phyloP scores from a whole-genome alignment of 2,797 vertebrate species.

The Valencia hispanica region DNA sequence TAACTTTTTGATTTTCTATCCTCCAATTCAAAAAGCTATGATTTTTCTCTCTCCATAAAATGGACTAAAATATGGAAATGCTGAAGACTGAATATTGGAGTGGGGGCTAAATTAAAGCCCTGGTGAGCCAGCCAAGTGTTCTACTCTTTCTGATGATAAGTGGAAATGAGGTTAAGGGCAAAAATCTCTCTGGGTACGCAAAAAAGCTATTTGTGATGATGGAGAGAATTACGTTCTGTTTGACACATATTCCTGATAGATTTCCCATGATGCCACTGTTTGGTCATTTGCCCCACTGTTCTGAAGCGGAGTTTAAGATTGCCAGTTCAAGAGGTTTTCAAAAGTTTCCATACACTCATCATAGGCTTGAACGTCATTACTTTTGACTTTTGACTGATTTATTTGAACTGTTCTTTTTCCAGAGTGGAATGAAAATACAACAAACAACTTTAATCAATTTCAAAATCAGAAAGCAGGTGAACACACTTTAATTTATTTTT shows the following conservation, averaged over 20 bases:
- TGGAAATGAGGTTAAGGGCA: conserved; percentile 1
- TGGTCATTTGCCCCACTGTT: neutral
- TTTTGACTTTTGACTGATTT: neutral
- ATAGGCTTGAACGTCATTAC: neutral
- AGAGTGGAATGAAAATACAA: neutral
- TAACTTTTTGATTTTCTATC: neutral
- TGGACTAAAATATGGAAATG: neutral
- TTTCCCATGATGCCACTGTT: neutral
- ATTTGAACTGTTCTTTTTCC: neutral
- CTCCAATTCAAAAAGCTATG: neutral
- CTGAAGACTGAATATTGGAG: neutral
- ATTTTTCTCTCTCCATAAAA: neutral
- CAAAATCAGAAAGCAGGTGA: neutral
- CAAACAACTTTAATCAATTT: neutral
- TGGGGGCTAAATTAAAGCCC: neutral
- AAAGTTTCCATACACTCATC: neutral
- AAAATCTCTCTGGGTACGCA: neutral
- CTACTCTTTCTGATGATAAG: neutral
- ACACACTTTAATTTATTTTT: neutral
- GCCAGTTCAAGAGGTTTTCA: neutral
- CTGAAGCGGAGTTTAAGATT: neutral
- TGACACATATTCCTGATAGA: neutral
- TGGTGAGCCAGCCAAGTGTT: neutral
- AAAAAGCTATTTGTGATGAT: neutral
- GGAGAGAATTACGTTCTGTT: neutral